These are phyloP conservation scores for Uria aalge DNA, from an alignment of 2,113 vertebrate species.

Conservation along the genomic window DNA sequence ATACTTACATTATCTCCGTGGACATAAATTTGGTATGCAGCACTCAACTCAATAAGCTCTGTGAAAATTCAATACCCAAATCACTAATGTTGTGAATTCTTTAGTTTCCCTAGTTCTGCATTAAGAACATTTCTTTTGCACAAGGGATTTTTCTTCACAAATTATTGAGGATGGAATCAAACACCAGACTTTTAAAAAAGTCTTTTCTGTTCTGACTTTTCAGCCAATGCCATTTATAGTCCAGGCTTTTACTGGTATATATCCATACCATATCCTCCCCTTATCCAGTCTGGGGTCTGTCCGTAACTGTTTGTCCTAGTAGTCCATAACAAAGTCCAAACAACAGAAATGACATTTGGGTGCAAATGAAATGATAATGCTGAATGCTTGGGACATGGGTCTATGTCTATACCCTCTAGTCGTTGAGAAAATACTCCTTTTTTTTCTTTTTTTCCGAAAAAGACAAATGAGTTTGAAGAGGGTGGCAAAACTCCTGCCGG, in stretches of 20 bases:
- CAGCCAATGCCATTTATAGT: neutral
- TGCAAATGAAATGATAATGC: neutral
- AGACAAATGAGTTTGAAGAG: neutral
- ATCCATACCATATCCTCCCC: neutral
- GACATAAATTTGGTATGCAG: neutral
- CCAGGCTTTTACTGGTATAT: neutral
- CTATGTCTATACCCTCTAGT: neutral
- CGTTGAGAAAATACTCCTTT: neutral
- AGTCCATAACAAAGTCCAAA: neutral
- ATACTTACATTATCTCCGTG: neutral
- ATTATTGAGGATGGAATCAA: neutral
- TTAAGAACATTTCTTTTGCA: neutral
- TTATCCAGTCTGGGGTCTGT: neutral
- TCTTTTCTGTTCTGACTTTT: neutral
- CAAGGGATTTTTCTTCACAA: neutral
- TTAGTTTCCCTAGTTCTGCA: neutral
- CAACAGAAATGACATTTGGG: neutral
- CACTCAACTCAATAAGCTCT: neutral
- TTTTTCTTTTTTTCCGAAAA: neutral
- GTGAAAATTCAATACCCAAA: neutral
- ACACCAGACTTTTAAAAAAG: neutral
- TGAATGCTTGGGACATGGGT: neutral
- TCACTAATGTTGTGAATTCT: neutral
- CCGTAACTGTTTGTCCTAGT: neutral
- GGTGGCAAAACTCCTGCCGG: neutral